phyloP scores from a whole-genome alignment of 2,888 invertebrate genomes.

The Apantesis nais region DNA sequence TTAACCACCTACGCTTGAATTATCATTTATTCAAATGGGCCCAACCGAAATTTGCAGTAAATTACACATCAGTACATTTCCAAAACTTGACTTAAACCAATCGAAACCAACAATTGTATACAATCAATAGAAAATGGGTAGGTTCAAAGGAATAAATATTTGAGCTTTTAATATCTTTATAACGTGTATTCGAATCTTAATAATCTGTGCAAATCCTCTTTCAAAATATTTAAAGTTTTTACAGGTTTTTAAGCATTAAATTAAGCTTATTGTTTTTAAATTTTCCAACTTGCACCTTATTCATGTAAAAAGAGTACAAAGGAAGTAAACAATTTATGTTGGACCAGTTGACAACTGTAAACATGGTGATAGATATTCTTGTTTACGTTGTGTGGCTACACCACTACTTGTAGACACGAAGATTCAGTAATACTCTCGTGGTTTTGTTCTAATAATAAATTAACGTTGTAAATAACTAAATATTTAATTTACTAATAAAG shows the following conservation, averaged over 20 bases:
- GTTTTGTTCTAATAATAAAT: too few relatives aligned
- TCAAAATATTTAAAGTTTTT: too few relatives aligned
- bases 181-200: too few relatives aligned
- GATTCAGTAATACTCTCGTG: not conserved
- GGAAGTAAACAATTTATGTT: conserved; percentile 13
- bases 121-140: too few relatives aligned
- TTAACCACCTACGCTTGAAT: not conserved
- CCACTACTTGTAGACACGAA: not conserved
- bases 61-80: not conserved
- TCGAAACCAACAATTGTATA: conserved; percentile 33
- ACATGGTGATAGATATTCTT: conserved; percentile 42
- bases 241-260: too few relatives aligned
- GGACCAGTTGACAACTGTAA: conserved; percentile 27
- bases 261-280: too few relatives aligned
- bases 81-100: not conserved
- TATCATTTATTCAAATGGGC: not conserved
- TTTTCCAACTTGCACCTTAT: not conserved
- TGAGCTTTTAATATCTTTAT: too few relatives aligned
- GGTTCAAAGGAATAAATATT: too few relatives aligned
- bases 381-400: conserved; percentile 26
- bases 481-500: not conserved
- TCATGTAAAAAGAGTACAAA: not conserved
- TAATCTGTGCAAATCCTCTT: too few relatives aligned
- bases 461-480: too few relatives aligned
- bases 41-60: not conserved